Percentiles rank a stretch among this genome's conserved stretches.
phyloP scores from a whole-genome alignment of 2,113 vertebrate species.

The Pteropus alecto region DNA sequence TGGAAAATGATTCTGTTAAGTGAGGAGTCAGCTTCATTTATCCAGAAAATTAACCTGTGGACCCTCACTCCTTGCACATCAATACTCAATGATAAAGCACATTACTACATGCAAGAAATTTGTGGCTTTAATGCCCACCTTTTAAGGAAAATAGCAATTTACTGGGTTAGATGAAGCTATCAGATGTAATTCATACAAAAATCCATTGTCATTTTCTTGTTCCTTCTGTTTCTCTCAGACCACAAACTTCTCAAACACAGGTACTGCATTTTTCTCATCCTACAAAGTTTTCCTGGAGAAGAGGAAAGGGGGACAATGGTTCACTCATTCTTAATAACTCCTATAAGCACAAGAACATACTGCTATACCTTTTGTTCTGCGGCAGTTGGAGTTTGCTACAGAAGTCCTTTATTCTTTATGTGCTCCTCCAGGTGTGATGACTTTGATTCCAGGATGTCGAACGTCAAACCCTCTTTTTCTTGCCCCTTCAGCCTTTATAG shows the following conservation, averaged over 20 bases:
- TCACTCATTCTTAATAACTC: not conserved
- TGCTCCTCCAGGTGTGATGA: not conserved
- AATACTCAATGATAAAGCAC: not conserved
- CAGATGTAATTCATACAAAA: not conserved
- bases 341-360: not conserved
- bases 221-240: not conserved
- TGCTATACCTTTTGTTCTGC: not conserved
- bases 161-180: not conserved
- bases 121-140: not conserved
- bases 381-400: not conserved
- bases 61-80: not conserved
- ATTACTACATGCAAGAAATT: not conserved
- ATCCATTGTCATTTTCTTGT: not conserved
- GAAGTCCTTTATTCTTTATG: not conserved
- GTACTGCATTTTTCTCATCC: not conserved
- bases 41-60: not conserved
- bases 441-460: not conserved
- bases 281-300: not conserved
- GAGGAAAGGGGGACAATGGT: not conserved
- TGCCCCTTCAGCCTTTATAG: not conserved
- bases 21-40: not conserved
- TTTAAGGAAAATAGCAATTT: not conserved
- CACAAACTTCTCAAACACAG: not conserved
- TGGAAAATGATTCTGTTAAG: not conserved
- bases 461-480: not conserved